Evolutionary conservation across 2,888 invertebrate species (phyloP).

Genomic region (Nomada fucata): DNA sequence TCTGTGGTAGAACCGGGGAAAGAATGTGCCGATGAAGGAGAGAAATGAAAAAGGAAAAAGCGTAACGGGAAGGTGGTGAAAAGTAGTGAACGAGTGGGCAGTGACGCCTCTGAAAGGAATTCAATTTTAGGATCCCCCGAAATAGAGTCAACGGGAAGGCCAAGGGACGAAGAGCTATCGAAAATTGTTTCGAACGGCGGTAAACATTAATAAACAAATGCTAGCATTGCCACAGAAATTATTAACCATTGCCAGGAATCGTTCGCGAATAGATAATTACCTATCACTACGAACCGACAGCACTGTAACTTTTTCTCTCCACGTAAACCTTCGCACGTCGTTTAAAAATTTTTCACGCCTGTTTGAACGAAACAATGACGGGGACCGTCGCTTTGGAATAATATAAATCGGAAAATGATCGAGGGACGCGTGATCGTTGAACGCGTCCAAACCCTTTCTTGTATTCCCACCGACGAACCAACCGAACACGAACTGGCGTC

Average conservation of each 20-base stretch:
- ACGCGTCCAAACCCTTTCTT: conserved; percentile 15
- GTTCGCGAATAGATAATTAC: too few relatives aligned
- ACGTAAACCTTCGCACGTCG: not conserved
- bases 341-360: not conserved
- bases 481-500: conserved; percentile 56
- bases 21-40: conserved; percentile 5
- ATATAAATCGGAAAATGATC: not conserved
- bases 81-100: not conserved
- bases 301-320: too few relatives aligned
- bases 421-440: not conserved
- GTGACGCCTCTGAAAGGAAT: not conserved
- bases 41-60: not conserved
- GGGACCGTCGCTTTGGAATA: not conserved
- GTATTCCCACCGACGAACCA: conserved; percentile 43
- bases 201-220: too few relatives aligned
- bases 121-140: not conserved
- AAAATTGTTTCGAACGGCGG: not conserved
- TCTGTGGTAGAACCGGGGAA: conserved; percentile 14
- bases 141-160: not conserved
- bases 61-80: not conserved
- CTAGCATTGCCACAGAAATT: too few relatives aligned
- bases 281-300: too few relatives aligned
- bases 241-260: too few relatives aligned
- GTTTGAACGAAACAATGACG: not conserved
- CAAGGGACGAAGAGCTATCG: not conserved